These are phyloP conservation scores for Pionites leucogaster DNA, from an alignment of 2,113 vertebrate genomes.

Conservation along the genomic window DNA sequence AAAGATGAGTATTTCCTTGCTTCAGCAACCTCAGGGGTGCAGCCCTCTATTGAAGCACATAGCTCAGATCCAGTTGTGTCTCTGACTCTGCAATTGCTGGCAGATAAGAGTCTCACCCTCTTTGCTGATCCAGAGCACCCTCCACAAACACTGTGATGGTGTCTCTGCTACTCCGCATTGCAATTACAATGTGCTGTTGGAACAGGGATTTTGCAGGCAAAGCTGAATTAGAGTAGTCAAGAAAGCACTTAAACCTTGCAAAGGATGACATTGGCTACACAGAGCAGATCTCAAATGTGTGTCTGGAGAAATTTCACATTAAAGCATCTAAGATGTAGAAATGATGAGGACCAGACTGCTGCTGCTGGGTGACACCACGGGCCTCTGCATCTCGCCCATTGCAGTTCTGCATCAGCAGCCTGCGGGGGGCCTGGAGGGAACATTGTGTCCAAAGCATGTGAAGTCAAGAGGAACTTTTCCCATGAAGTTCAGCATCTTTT, in stretches of 20 bases:
- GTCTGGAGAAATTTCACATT: neutral
- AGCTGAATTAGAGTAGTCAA: neutral
- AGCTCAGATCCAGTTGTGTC: conserved; percentile 29
- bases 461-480: neutral
- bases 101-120: neutral
- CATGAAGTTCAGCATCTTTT: neutral
- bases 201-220: neutral
- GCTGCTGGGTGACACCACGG: accelerated
- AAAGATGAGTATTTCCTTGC: neutral
- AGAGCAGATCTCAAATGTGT: neutral
- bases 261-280: neutral
- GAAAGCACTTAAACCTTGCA: neutral
- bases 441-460: neutral
- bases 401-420: neutral
- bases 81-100: conserved; percentile 22
- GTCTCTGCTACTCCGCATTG: neutral
- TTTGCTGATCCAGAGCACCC: neutral
- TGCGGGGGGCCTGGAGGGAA: neutral
- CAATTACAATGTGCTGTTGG: neutral
- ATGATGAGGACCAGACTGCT: neutral
- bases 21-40: conserved; percentile 24
- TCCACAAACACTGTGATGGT: neutral
- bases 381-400: neutral
- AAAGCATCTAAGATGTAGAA: neutral
- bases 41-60: conserved; percentile 29